Percentiles rank a stretch among this genome's conserved stretches.
Conservation (phyloP, 2,113 vertebrate genomes). For the Protobothrops mucrosquamatus region DNA sequence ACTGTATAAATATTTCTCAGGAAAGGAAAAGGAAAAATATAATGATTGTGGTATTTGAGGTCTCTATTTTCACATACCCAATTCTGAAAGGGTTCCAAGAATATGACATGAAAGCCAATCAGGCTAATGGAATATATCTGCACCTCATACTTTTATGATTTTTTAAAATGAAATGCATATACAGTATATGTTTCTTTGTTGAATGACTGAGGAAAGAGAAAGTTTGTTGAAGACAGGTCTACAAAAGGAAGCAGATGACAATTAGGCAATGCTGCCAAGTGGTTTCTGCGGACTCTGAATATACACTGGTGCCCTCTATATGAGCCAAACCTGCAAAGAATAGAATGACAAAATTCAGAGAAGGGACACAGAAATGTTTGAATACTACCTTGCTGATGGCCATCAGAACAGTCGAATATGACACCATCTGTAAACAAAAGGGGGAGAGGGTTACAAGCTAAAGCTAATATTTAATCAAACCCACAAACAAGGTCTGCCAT, state of each 20-base stretch:
- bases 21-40: not conserved
- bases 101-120: not conserved
- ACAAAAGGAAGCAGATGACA: not conserved
- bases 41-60: not conserved
- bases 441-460: not conserved
- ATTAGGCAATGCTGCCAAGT: not conserved
- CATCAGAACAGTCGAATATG: constrained; percentile 90
- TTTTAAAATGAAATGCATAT: not conserved
- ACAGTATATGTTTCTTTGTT: not conserved
- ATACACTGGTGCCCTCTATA: not conserved
- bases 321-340: not conserved
- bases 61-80: not conserved
- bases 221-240: not conserved
- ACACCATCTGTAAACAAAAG: constrained; percentile 86
- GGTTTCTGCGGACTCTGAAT: not conserved
- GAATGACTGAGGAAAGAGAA: not conserved
- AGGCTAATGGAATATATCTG: not conserved
- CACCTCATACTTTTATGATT: not conserved
- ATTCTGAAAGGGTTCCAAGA: not conserved
- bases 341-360: not conserved
- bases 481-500: not conserved
- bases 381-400: constrained; percentile 90
- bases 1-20: not conserved
- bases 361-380: not conserved
- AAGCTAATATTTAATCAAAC: constrained; percentile 8